Base-by-base conservation (phyloP, 2,888 invertebrate genomes). In the Apamea epomidion region DNA sequence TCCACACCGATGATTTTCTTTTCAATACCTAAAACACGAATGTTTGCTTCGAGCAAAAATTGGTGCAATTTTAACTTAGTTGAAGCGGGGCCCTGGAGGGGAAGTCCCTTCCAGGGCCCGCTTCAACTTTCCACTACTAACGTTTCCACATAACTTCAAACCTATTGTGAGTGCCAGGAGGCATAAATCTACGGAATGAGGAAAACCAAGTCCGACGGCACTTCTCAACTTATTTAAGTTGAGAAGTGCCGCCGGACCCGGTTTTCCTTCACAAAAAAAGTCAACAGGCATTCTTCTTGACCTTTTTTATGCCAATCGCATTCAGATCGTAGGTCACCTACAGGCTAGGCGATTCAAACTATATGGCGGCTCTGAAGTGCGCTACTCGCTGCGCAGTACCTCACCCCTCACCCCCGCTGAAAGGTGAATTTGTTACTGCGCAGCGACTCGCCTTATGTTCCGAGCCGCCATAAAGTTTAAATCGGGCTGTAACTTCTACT, bases 251-350 rank as follows among this genome's bases (percentile, higher is more conserved):
- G 32, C n/a, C n/a, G 16, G 25, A 32, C 32, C 78, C 18, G 58
- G 32, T 71, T 82, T 77, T 77, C 77, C 74, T 78, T 64, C 2
- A 32, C 32, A 32, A 32, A 32, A 32, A 32, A 32, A 3, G 32
- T 32, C 32, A 32, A 32, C 0, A 32, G 32, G 2, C 32, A 32
- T 32, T 32, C 32, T 12, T 58, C 12, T 58, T n/a, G 58, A 58
- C 58, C 75, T 64, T 72, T 29, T 82, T 73, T 62, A 64, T 72
- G 73, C 62, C 64, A 58, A 68, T 78, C 45, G 14, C 74, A 82
- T 82, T 74, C 42, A 64, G 67, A 77, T 83, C 18, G 5, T 48
- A 70, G 71, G 32, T 42, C 76, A 62, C 48, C 54, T 73, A 42
- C 25, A 25, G 25, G 54, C 29, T 76, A 42, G 18, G 1, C 58